Evolutionary conservation across 2,797 vertebrate genomes (phyloP), one percentile per base, ranked within the genome.

Genomic region (Bradypodion ventrale): DNA sequence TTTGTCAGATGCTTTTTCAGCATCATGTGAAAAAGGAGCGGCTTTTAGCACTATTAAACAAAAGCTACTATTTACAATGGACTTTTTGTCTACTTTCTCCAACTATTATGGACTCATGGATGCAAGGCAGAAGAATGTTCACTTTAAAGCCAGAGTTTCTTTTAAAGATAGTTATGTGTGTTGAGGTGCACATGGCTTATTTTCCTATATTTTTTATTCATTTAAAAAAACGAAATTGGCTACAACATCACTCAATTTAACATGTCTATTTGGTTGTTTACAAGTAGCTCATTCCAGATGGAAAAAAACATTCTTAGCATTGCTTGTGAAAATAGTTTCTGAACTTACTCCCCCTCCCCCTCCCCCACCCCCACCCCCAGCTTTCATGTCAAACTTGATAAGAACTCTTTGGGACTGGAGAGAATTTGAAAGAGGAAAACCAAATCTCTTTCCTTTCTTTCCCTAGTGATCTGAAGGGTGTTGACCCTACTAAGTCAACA

Each of bases 311-410:
- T 78, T 46, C 10, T 72, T 75, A n/a, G 72, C 62, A 49, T 72
- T 27, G 42, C 42, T 84, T 72, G 59, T 72, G 66, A 63, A 78
- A 84, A 78, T 78, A 40, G n/a, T 16, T 56, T 23, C 27, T 70
- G 40, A 72, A 72, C 60, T 16, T 62, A 9, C 46, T 62, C 27
- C 40, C 29, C 27, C 56, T 25, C 8, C 62, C 44, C 74, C n/a
- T n/a, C n/a, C n/a, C n/a, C n/a, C n/a, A n/a, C n/a, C n/a, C n/a
- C n/a, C n/a, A n/a, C n/a, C n/a, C 15, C 13, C 23, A 35, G 66
- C n/a, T 65, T 46, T 4, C 40, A 52, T 32, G 52, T 32, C 7
- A 69, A 25, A 46, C 25, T 12, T 63, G 70, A 49, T 35, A 74
- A 60, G 66, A 21, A 25, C 23, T 56, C 52, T 56, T 56, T 56